A percentile compares a stretch with the other conserved stretches of the same genome.
Conservation (phyloP, 2,113 vertebrate species). For the Tauraco erythrolophus region DNA sequence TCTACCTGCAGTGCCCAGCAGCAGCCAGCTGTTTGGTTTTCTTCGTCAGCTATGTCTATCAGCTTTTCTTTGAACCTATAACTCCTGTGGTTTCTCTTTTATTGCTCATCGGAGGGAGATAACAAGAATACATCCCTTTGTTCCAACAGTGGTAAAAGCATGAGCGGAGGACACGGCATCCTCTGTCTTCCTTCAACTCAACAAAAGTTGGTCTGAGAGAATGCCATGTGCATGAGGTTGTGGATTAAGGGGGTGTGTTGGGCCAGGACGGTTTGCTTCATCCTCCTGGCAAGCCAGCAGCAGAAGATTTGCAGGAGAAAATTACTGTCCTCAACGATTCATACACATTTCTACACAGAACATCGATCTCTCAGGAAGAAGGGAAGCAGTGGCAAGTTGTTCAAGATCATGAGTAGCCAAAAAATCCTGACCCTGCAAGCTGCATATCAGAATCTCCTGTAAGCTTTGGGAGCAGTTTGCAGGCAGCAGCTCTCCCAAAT, state of each 20-base stretch:
- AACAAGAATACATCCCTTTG: background rate
- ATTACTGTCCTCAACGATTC: background rate
- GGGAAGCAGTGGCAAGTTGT: background rate
- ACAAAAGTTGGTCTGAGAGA: background rate
- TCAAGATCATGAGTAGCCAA: background rate
- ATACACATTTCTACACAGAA: background rate
- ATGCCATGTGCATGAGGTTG: accelerated
- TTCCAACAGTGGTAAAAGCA: background rate
- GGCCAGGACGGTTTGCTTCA: background rate
- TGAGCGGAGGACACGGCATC: background rate
- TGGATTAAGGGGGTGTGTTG: background rate
- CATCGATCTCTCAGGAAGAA: background rate
- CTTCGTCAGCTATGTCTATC: background rate
- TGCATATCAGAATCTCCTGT: background rate
- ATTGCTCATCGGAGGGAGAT: background rate
- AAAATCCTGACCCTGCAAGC: background rate
- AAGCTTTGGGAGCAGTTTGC: background rate
- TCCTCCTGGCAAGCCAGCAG: background rate
- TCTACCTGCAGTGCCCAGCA: background rate
- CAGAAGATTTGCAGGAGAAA: background rate
- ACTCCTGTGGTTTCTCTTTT: background rate
- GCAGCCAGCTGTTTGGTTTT: background rate
- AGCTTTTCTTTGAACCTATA: background rate
- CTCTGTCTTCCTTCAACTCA: background rate
- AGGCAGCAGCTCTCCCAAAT: background rate